Evolutionary conservation across 35 echinoderm and acorn worm species (phyloP), one percentile per base, ranked within the genome.

Genomic region (Ptychodera flava): DNA sequence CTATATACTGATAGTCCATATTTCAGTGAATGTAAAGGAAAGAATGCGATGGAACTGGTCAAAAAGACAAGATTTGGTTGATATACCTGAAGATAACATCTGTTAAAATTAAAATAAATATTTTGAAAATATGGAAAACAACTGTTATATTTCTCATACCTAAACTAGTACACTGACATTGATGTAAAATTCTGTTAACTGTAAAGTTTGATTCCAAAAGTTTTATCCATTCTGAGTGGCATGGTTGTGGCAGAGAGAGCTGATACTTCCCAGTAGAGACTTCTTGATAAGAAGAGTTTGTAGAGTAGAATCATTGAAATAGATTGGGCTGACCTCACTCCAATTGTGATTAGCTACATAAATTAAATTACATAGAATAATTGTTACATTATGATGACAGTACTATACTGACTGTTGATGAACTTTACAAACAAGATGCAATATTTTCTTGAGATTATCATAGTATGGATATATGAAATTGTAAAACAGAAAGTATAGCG

Each of bases 201-300:
- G 34, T 76, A 80, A 30, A 86, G 80, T 75, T 97, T 97, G 22
- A 93, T 87, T 36, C 89, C 86, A 30, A 91, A 89, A 45, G 88
- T 97, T 78, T 93, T 97, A 77, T 97, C 94, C 79, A 97, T 37
- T 81, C 94, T 76, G 27, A 97, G 91, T 0, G 94, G 91, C 64
- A 97, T 84, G 0, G 94, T 91, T 36, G 94, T 82, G 0, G 94
- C 88, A 38, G 94, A 97, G 15, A 97, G 80, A 0, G 94, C 84
- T 0, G 94, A 97, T 1, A 97, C 77, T 45, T 97, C 94, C 94
- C 94, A 97, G 89, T 93, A 97, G n/a, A 97, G 86, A 85, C 94
- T 97, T 36, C 94, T 76, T 15, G 94, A 91, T 28, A 97, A 85
- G 77, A 97, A 97, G 10, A 97, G 86, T 0, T 91, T 88, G 77